phyloP scores from a whole-genome alignment of 2,113 vertebrate genomes.

The Gadus chalcogrammus region DNA sequence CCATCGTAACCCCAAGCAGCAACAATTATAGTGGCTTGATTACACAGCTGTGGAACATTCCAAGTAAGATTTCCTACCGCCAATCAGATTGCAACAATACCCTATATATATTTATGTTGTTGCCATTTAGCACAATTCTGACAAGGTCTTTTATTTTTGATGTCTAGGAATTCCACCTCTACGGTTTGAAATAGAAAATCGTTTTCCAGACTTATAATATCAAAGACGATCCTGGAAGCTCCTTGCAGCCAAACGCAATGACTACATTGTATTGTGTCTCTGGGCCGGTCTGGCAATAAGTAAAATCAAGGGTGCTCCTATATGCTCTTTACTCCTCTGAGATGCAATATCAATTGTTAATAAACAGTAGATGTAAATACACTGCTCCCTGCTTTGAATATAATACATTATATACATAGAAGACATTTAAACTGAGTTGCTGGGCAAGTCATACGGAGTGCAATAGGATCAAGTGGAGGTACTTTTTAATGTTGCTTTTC shows the following conservation, averaged over 20 bases:
- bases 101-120: too few relatives aligned
- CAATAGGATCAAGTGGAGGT: conserved; percentile 47
- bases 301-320: neutral
- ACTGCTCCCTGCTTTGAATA: conserved; percentile 67
- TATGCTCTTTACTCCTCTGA: conserved; percentile 42
- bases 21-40: too few relatives aligned
- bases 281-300: neutral
- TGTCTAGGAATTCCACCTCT: too few relatives aligned
- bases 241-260: neutral
- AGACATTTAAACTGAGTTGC: conserved; percentile 56
- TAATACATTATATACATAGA: conserved; percentile 70
- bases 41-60: too few relatives aligned
- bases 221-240: neutral
- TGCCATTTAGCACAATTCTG: too few relatives aligned
- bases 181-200: neutral
- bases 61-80: too few relatives aligned
- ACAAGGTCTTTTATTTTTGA: too few relatives aligned
- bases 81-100: too few relatives aligned
- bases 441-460: conserved; percentile 31
- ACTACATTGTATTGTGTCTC: too few relatives aligned
- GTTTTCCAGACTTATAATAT: neutral
- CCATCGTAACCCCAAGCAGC: too few relatives aligned
- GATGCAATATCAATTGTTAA: conserved; percentile 42
- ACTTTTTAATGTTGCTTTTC: conserved; percentile 30
- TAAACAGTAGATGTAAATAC: conserved; percentile 48